Percentiles rank a stretch among this genome's conserved stretches.
Evolutionary conservation across 2,113 vertebrate species (phyloP).

Genomic region (Henicopernis longicauda): DNA sequence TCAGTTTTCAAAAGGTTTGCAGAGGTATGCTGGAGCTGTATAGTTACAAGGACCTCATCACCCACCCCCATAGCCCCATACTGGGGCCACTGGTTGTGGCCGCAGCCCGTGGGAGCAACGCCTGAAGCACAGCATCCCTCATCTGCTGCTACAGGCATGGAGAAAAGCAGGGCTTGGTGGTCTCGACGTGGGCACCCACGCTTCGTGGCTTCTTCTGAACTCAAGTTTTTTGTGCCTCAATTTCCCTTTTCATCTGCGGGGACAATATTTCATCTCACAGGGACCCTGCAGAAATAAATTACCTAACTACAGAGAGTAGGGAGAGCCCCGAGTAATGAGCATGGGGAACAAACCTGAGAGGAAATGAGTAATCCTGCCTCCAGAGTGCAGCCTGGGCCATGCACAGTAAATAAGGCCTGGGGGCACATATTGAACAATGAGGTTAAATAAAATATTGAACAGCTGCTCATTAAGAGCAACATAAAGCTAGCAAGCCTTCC

Average conservation of each 20-base stretch:
- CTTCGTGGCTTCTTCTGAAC: neutral
- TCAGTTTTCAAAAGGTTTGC: neutral
- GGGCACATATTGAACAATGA: neutral
- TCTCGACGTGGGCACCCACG: accelerated
- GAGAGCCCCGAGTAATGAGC: neutral
- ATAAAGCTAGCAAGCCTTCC: neutral
- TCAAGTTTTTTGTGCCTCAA: neutral
- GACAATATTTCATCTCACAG: neutral
- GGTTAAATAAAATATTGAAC: conserved; percentile 32
- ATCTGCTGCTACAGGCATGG: neutral
- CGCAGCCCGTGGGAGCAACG: accelerated
- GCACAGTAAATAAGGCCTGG: neutral
- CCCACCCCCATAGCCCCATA: neutral
- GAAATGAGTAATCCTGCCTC: conserved; percentile 30
- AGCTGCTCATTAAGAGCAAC: conserved; percentile 11
- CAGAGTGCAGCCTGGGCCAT: neutral
- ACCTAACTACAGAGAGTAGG: neutral
- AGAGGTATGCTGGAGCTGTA: neutral
- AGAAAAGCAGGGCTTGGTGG: neutral
- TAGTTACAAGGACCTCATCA: neutral
- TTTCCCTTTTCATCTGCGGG: neutral
- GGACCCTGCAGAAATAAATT: neutral
- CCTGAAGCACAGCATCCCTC: neutral
- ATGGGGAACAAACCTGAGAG: neutral
- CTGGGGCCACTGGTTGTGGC: neutral